Conservation (phyloP, 2,888 invertebrate genomes). For the Griposia aprilina region DNA sequence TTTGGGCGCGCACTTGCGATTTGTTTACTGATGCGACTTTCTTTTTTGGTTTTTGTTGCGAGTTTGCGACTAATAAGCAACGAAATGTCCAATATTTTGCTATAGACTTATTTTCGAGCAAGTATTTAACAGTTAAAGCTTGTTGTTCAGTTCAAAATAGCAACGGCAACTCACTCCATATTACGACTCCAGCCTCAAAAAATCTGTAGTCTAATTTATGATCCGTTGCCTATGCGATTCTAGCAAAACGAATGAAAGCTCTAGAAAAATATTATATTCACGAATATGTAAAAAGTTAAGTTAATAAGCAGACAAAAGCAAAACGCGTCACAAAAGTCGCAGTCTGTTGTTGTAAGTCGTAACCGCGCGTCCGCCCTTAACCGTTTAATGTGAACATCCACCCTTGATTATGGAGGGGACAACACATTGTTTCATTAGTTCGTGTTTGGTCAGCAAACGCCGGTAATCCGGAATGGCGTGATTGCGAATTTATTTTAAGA, state of each 20-base stretch:
- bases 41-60: background rate
- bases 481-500: slow-evolving; percentile 66
- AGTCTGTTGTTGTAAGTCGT: slow-evolving; percentile 24
- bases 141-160: background rate
- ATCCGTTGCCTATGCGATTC: too few relatives aligned
- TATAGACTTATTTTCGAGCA: too few relatives aligned
- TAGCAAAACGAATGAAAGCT: too few relatives aligned
- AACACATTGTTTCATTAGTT: slow-evolving; percentile 81
- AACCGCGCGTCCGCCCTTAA: slow-evolving; percentile 59
- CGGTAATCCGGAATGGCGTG: slow-evolving; percentile 63
- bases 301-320: too few relatives aligned
- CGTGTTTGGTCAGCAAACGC: slow-evolving; percentile 77
- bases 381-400: slow-evolving; percentile 72
- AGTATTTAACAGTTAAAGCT: too few relatives aligned
- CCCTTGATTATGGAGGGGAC: slow-evolving; percentile 77
- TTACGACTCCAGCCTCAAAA: too few relatives aligned
- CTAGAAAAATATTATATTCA: too few relatives aligned
- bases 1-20: slow-evolving; percentile 51
- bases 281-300: too few relatives aligned
- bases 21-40: slow-evolving; percentile 15
- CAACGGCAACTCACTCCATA: too few relatives aligned
- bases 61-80: background rate
- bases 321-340: slow-evolving; percentile 7
- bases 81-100: too few relatives aligned
- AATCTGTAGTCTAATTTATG: too few relatives aligned